A percentile compares a stretch with the other conserved stretches of the same genome.
These are phyloP conservation scores for Upupa epops DNA, from an alignment of 2,113 vertebrate species.

Conservation along the genomic window DNA sequence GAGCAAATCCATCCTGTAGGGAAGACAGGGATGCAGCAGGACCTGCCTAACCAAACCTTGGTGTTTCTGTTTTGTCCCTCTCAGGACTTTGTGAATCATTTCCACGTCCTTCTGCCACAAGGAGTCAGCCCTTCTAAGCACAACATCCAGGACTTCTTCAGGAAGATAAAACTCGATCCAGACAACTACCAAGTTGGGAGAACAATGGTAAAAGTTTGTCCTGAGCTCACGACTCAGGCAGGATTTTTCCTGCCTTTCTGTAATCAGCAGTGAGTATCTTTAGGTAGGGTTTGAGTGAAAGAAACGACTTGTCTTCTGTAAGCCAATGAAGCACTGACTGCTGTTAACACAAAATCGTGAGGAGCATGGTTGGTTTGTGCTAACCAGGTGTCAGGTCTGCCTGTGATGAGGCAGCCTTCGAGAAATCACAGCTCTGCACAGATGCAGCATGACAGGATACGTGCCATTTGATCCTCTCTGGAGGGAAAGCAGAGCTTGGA, in stretches of 20 bases:
- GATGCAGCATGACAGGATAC: accelerated
- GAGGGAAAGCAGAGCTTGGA: neutral
- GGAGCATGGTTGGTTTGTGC: neutral
- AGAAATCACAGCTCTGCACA: neutral
- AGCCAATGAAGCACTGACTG: neutral
- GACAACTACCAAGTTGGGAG: conserved; percentile 94
- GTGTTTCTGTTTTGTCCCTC: neutral
- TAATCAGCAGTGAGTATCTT: neutral
- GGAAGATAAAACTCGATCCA: conserved; percentile 78
- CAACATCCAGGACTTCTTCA: conserved; percentile 85
- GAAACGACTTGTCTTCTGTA: neutral
- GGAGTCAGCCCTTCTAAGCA: conserved; percentile 79
- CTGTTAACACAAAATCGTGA: neutral
- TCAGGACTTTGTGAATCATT: conserved; percentile 93
- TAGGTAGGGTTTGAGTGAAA: neutral
- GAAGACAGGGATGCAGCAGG: neutral
- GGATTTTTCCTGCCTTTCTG: neutral
- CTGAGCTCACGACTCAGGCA: neutral
- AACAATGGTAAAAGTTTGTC: conserved; percentile 84
- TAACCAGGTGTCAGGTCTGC: neutral
- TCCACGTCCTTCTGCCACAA: conserved; percentile 87
- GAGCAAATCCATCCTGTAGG: neutral
- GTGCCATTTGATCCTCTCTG: neutral
- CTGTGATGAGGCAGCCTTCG: neutral
- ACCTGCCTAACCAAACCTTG: neutral